Evolutionary conservation across 1,140 invertebrate species (phyloP), one percentile per base, ranked within the genome.

Genomic region (Bicyclus anynana): DNA sequence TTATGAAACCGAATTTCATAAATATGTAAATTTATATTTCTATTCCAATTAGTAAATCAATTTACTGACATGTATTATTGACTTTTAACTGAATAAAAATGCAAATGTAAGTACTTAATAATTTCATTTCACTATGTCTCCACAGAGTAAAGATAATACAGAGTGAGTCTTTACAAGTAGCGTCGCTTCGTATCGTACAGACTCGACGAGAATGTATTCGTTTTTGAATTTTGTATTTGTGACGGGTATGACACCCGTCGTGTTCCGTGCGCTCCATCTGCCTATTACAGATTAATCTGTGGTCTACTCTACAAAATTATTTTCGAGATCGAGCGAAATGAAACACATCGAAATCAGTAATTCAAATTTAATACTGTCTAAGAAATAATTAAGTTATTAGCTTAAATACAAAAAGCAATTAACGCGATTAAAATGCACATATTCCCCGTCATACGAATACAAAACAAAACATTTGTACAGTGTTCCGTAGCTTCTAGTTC

Each of bases 351-450:
- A 33, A 21, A 2, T 44, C 21, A 10, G 7, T 14, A 44, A 44
- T 44, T 44, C 12, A 20, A 14, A 21, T 44, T 44, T 44, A 44
- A 44, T 44, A 44, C 42, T 44, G 17, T 44, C 17, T 44, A 44
- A 44, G 42, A 44, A 44, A 44, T 44, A 44, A 44, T 20, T 44
- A 44, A 7, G n/a, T 2, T 33, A 33, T 33, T 33, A 33, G 37
- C 37, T 18, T 40, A 40, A 40, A 33, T 40, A 40, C 20, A 44
- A 44, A n/a, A 44, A 44, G 42, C 42, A 44, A 12, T 44, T 44
- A 44, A 20, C 2, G 14, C 1, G 17, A 44, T 20, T 44, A 20
- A 44, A 23, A 23, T 44, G 17, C 42, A 44, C 42, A 44, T 44
- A 44, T 21, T 10, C 42, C 42, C 42, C 17, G 21, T 20, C 17